phyloP scores from a whole-genome alignment of 2,888 invertebrate genomes.

The Mycalesis mineus region DNA sequence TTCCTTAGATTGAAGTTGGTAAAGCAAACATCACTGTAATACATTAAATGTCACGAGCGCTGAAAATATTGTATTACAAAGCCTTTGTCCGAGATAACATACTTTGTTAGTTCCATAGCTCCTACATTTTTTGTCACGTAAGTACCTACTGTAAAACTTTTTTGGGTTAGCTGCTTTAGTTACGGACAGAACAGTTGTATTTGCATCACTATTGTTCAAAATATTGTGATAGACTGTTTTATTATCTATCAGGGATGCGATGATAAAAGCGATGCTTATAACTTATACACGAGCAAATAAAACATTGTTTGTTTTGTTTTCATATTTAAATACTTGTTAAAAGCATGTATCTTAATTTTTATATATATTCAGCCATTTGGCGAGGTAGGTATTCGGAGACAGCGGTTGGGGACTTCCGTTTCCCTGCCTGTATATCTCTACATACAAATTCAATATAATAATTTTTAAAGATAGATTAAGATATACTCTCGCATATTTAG shows the following conservation, averaged over 20 bases:
- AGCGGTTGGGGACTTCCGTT: background rate
- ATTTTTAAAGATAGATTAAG: too few relatives aligned
- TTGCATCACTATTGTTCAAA: background rate
- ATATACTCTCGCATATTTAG: too few relatives aligned
- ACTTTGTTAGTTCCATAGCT: too few relatives aligned
- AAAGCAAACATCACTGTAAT: too few relatives aligned
- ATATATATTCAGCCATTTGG: background rate
- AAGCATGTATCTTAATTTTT: background rate
- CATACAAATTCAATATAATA: background rate
- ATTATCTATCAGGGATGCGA: background rate
- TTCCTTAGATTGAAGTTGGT: too few relatives aligned
- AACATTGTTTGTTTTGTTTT: background rate
- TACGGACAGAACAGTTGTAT: background rate
- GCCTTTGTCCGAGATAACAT: too few relatives aligned
- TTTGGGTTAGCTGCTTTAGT: too few relatives aligned
- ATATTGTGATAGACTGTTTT: background rate
- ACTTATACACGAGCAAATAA: background rate
- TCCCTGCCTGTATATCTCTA: background rate
- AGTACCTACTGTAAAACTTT: too few relatives aligned
- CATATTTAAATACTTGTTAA: background rate
- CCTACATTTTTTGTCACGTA: too few relatives aligned
- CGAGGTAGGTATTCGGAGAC: background rate
- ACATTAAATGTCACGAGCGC: too few relatives aligned
- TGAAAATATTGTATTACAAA: too few relatives aligned
- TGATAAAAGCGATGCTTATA: background rate